phyloP scores from a whole-genome alignment of 2,888 invertebrate species.

The Ennomos erosarius region DNA sequence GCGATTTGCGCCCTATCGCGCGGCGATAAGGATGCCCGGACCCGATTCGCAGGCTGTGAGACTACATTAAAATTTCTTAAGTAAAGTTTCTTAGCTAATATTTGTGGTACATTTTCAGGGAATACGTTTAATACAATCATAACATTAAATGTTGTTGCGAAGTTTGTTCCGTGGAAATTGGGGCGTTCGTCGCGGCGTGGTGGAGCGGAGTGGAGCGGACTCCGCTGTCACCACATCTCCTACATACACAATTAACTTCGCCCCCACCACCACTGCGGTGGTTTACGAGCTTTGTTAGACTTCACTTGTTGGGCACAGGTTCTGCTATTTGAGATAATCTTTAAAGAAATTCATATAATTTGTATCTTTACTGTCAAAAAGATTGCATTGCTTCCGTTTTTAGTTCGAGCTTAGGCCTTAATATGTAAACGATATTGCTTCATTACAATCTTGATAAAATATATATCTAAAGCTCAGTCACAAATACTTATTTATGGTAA shows the following conservation, averaged over 20 bases:
- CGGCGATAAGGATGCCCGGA: slow-evolving; percentile 40
- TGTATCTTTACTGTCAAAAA: slow-evolving; percentile 14
- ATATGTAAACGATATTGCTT: too few relatives aligned
- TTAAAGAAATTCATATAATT: slow-evolving; percentile 28
- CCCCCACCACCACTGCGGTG: background rate
- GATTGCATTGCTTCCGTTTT: background rate
- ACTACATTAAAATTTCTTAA: slow-evolving; percentile 53
- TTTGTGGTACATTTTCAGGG: slow-evolving; percentile 69
- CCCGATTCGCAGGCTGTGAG: slow-evolving; percentile 26
- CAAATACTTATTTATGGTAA: background rate
- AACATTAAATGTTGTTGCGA: slow-evolving; percentile 67
- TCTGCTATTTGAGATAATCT: slow-evolving; percentile 20
- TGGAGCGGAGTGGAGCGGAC: slow-evolving; percentile 16
- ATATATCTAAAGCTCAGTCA: too few relatives aligned
- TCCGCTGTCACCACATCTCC: slow-evolving; percentile 34
- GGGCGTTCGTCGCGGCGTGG: slow-evolving; percentile 14
- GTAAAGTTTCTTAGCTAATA: slow-evolving; percentile 70
- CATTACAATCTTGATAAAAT: too few relatives aligned
- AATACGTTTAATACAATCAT: slow-evolving; percentile 73
- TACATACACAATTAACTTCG: slow-evolving; percentile 39
- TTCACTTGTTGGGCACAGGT: slow-evolving; percentile 28
- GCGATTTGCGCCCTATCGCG: slow-evolving; percentile 43
- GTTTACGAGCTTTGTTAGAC: slow-evolving; percentile 35
- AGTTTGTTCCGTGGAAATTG: slow-evolving; percentile 48
- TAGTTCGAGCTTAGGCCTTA: too few relatives aligned